Evolutionary conservation across 2,113 vertebrate genomes (phyloP).

Genomic region (Tamias sibiricus): DNA sequence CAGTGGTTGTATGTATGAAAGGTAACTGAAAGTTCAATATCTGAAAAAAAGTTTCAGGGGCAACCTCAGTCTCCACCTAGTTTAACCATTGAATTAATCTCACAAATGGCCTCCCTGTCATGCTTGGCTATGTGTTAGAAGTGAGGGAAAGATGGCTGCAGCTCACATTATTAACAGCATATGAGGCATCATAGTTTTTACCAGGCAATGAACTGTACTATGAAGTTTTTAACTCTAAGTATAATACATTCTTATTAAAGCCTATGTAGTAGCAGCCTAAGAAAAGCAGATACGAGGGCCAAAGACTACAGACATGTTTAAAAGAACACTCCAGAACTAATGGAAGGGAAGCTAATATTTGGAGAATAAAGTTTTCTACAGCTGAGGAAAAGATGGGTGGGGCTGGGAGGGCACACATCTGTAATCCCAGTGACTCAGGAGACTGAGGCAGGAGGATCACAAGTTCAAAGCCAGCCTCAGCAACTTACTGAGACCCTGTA

Average conservation of each 20-base stretch:
- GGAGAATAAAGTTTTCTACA: background rate
- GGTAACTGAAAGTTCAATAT: slow-evolving; percentile 81
- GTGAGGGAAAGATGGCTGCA: slow-evolving; percentile 90
- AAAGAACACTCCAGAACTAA: background rate
- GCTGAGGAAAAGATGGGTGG: background rate
- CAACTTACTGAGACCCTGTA: no score
- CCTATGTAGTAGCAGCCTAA: background rate
- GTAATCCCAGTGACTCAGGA: no score
- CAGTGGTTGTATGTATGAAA: slow-evolving; percentile 87
- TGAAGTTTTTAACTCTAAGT: slow-evolving; percentile 82
- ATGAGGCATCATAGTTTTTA: slow-evolving; percentile 71
- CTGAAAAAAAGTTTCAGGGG: slow-evolving; percentile 84
- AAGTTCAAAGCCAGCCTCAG: no score
- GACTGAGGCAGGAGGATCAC: no score
- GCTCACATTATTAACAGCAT: slow-evolving; percentile 58
- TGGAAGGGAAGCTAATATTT: background rate
- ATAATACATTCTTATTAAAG: slow-evolving; percentile 70
- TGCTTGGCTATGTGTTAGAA: slow-evolving; percentile 82
- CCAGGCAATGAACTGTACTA: slow-evolving; percentile 82
- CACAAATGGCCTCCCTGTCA: slow-evolving; percentile 76
- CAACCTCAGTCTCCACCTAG: slow-evolving; percentile 84
- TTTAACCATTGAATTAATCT: slow-evolving; percentile 92
- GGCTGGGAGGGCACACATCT: no score
- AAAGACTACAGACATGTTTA: background rate
- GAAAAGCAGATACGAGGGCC: background rate